Base-by-base conservation (phyloP, 2,113 vertebrate genomes). In the Oxyruncus cristatus region DNA sequence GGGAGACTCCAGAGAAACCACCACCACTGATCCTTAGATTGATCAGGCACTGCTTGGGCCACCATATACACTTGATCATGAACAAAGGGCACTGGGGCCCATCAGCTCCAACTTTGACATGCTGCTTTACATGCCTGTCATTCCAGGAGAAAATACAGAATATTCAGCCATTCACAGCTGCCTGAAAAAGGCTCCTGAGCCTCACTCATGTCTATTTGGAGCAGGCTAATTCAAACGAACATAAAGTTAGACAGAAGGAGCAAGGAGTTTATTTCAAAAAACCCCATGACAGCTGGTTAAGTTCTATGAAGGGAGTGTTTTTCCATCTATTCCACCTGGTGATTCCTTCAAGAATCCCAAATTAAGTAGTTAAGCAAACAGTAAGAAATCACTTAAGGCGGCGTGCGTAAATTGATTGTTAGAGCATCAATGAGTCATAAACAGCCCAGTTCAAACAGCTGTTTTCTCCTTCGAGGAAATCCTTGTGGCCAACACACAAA, bases 11-110 rank as follows among this genome's bases (percentile, higher is more conserved):
- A 52, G 33, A 32, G 32, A 32, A 92, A 74, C 56, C 58, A 4
- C 15, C 19, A 14, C 14, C n/a, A 32, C 41, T 14, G 28, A 46
- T 12, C 37, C 35, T 82, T 5, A 20, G 14, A 46, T 13, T 12
- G 21, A 55, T 35, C 1, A 53, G 14, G 20, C 47, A 12, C 62
- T 52, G 37, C 39, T 13, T 26, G 28, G 47, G 37, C 59, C 90
- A 62, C 33, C 39, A 9, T 1, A 5, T 1, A 35, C 23, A 3
- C 35, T 61, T 66, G 1, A 20, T 5, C 24, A 13, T 2, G 8
- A 70, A 46, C 46, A 68, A 78, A 74, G 28, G 21, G 19, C 46
- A 24, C 3, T 9, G 50, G 21, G 66, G 20, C 22, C 30, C 72
- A 85, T 24, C 59, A 56, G 58, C 53, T 82, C 37, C 58, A 56